phyloP scores from a whole-genome alignment of 2,888 invertebrate genomes.

The Lepidocyrtinus sp. region DNA sequence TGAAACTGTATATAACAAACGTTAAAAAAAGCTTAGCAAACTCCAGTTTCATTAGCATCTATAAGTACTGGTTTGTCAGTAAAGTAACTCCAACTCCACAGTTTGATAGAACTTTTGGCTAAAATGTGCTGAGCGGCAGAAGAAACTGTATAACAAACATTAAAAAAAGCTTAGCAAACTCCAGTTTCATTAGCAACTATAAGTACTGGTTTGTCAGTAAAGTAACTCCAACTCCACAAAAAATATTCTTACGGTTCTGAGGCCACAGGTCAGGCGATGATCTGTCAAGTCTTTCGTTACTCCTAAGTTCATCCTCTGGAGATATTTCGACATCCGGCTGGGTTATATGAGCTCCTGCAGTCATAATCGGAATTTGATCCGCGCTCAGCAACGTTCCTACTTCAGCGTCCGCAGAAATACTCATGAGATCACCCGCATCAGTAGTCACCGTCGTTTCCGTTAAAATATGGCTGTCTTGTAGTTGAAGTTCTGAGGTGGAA shows the following conservation, averaged over 20 bases:
- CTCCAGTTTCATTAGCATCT: no score
- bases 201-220: no score
- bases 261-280: conserved; percentile 98
- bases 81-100: conserved; percentile 71
- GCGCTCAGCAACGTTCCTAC: conserved; percentile 55
- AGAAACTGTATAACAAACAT: no score
- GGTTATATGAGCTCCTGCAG: conserved; percentile 54
- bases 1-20: conserved; percentile 75
- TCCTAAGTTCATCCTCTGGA: conserved; percentile 83
- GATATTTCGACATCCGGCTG: conserved; percentile 66
- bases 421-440: conserved; percentile 39
- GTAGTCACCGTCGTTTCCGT: conserved; percentile 49
- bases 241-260: conserved; percentile 94
- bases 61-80: no score
- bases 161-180: no score
- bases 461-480: conserved; percentile 49
- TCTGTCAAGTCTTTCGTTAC: conserved; percentile 91
- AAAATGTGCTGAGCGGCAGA: conserved; percentile 68
- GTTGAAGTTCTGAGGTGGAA: conserved; percentile 37
- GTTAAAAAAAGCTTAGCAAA: no score
- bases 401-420: conserved; percentile 30
- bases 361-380: conserved; percentile 60
- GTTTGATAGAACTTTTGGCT: conserved; percentile 66
- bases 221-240: conserved; percentile 73
- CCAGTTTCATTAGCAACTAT: no score